Evolutionary conservation across 53 echinoderm and acorn worm genomes (phyloP), one percentile per base, ranked within the genome.

Genomic region (Paracentrotus lividus): DNA sequence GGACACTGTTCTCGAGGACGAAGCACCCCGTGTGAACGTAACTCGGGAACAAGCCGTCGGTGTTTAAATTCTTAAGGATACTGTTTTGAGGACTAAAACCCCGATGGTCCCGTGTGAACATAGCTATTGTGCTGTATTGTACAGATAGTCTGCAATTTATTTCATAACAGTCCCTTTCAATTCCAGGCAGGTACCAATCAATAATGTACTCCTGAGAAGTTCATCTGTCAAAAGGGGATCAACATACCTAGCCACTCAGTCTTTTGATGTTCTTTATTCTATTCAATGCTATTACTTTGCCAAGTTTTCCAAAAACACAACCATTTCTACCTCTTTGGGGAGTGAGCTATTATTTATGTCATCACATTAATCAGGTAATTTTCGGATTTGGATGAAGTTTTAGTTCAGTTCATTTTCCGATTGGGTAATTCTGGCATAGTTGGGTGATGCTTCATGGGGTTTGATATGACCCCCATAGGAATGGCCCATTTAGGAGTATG

Each of bases 391-490:
- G 33, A n/a, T n/a, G 24, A 26, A 27, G 49, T 81, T 81, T 47
- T 81, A 81, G 81, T 81, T 81, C 47, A 45, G 47, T 18, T 81
- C 12, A 45, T 45, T 44, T 81, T 81, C 47, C n/a, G 9, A 81
- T 47, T 15, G 44, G n/a, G 81, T 10, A 81, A 81, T 81, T 23
- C 31, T 54, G 16, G 34, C 86, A 86, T 53, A 86, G 34, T 56
- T 86, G 18, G 34, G n/a, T 16, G 54, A 86, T 86, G 86, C 86
- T 86, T 86, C 86, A 86, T 86, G 55, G 86, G 86, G 86, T 52
- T 36, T 32, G 34, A 55, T 53, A 56, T 86, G 56, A 44, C 55
- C 86, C 86, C 86, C 86, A 53, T 36, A 86, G 86, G 86, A 56
- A 38, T 72, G 72, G 40, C 36, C 72, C 72, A 72, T 72, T 72